Evolutionary conservation across 2,113 vertebrate genomes (phyloP).

Genomic region (Spea bombifrons): DNA sequence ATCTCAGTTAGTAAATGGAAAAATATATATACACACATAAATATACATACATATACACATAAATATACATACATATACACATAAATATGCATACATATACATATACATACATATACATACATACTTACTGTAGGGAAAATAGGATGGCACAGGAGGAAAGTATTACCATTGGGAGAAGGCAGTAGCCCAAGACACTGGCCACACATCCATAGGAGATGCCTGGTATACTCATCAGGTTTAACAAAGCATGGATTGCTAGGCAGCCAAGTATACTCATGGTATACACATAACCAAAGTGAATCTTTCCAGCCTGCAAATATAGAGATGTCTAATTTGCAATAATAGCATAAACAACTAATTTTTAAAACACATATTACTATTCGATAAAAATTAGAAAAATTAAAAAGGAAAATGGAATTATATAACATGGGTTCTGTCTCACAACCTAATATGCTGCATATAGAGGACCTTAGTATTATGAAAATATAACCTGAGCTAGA

Average conservation of each 20-base stretch:
- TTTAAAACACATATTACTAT: too few species aligned
- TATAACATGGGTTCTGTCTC: too few species aligned
- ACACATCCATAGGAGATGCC: constrained; percentile 77
- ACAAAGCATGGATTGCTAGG: constrained; percentile 69
- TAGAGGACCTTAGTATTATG: too few species aligned
- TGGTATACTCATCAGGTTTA: constrained; percentile 78
- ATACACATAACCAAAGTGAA: constrained; percentile 82
- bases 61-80: too few species aligned
- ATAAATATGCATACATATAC: not conserved
- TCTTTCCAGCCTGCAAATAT: constrained; percentile 77
- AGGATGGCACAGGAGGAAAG: constrained; percentile 72
- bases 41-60: too few species aligned
- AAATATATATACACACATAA: too few species aligned
- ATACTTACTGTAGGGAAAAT: constrained; percentile 80
- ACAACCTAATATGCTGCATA: too few species aligned
- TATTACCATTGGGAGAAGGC: constrained; percentile 82
- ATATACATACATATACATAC: constrained; percentile 37
- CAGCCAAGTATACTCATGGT: constrained; percentile 79
- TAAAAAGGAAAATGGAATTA: too few species aligned
- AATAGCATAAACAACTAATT: too few species aligned
- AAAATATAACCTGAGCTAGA: too few species aligned
- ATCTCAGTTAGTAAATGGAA: not conserved
- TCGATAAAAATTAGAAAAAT: too few species aligned
- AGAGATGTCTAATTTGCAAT: too few species aligned
- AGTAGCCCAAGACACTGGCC: constrained; percentile 82